These are phyloP conservation scores for Heterohyrax brucei DNA, from an alignment of 2,797 vertebrate genomes.

Conservation along the genomic window DNA sequence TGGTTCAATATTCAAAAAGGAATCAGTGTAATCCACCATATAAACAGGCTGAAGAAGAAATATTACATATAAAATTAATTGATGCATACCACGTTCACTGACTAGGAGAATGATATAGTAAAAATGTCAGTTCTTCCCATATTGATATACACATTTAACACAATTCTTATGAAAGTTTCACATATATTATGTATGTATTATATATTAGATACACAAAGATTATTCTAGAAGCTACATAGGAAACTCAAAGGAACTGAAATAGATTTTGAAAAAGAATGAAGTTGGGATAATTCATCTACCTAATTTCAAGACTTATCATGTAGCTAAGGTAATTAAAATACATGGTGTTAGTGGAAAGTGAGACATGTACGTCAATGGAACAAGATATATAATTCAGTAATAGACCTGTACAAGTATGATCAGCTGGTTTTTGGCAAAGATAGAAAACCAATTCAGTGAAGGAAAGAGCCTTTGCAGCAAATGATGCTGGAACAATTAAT, in stretches of 20 bases:
- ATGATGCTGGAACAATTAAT: no score
- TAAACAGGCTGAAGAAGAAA: conserved; percentile 20
- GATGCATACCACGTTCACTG: neutral
- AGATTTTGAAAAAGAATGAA: conserved; percentile 11
- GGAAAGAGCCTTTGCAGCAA: no score
- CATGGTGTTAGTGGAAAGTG: no score
- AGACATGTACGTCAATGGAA: no score
- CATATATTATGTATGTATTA: neutral
- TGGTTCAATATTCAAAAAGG: neutral
- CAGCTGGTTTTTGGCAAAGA: no score
- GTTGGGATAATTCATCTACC: neutral
- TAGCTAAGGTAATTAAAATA: neutral
- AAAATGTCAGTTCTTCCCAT: neutral
- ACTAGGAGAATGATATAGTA: neutral
- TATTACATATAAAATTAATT: neutral
- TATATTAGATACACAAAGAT: neutral
- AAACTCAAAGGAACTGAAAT: neutral
- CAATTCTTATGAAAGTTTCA: neutral
- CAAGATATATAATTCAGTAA: no score
- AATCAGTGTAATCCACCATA: neutral
- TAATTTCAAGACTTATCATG: neutral
- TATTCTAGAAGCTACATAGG: neutral
- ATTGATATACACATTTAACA: neutral
- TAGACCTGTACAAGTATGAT: no score
- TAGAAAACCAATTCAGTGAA: no score